Base-by-base conservation (phyloP, 2,888 invertebrate species). In the Acrocyrtus sp. region DNA sequence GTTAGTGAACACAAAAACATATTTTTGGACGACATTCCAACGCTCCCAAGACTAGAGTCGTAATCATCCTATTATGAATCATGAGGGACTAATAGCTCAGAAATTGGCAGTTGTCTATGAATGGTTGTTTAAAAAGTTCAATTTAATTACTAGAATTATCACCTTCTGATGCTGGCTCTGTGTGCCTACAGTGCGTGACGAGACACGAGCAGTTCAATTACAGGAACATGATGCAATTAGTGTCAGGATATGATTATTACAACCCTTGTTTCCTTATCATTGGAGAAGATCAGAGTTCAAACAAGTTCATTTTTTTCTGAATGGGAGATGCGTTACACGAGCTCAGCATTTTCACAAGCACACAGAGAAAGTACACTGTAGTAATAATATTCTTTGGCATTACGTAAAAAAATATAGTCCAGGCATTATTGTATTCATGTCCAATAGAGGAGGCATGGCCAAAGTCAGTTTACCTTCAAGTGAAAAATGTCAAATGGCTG, bases 61-160 rank as follows among this genome's bases (percentile, higher is more conserved):
- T n/a, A n/a, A n/a, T n/a, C n/a, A n/a, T n/a, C n/a, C n/a, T n/a
- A n/a, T n/a, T n/a, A n/a, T n/a, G n/a, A n/a, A n/a, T n/a, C n/a
- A n/a, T n/a, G n/a, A n/a, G n/a, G n/a, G n/a, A n/a, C n/a, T n/a
- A n/a, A n/a, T n/a, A 45, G 39, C 24, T 53, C 47, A 17, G n/a
- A 61, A 68, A 68, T 68, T 60, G 68, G 47, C 47, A 68, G 29
- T 51, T 67, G 50, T 39, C 51, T 45, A 58, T 58, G 29, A 61
- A 47, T 10, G 48, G 47, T 68, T 24, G 5, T 53, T 61, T 61
- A 27, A 39, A 50, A 66, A 67, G 51, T 12, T 26, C 41, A 12
- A 43, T 47, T 61, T 68, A 68, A 68, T 68, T 61, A 68, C 60
- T 68, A 47, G 60, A 60, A 68, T 68, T 68, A 68, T 68, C 68